Evolutionary conservation across 2,888 invertebrate species (phyloP).

Genomic region (Cheilosia vernalis): DNA sequence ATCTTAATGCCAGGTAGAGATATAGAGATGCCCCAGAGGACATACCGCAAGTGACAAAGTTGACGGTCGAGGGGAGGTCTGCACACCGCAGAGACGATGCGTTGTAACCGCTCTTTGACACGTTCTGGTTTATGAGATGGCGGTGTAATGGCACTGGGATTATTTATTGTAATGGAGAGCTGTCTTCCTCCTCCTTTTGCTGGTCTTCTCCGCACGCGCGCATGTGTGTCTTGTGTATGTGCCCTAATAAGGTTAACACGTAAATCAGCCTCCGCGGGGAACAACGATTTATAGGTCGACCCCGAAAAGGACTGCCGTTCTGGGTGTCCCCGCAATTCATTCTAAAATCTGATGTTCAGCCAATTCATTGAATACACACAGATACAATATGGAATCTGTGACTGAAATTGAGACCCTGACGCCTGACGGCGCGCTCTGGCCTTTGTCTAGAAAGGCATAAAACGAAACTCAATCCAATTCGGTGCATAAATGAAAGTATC

Average conservation of each 20-base stretch:
- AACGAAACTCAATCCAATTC: constrained; percentile 69
- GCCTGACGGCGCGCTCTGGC: constrained; percentile 25
- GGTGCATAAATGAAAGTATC: constrained; percentile 57
- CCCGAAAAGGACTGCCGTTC: constrained; percentile 48
- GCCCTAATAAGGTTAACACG: constrained; percentile 64
- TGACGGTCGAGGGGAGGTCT: constrained; percentile 46
- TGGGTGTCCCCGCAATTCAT: constrained; percentile 34
- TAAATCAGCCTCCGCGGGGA: constrained; percentile 65
- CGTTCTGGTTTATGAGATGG: constrained; percentile 72
- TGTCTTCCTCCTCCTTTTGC: constrained; percentile 5
- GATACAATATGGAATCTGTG: background rate
- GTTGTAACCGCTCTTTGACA: constrained; percentile 70
- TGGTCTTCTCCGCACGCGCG: background rate
- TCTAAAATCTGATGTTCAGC: constrained; percentile 54
- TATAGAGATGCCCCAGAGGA: constrained; percentile 14
- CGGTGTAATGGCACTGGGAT: constrained; percentile 70
- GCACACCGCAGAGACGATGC: constrained; percentile 37
- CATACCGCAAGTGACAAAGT: constrained; percentile 55
- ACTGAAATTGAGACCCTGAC: constrained; percentile 43
- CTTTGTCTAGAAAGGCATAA: constrained; percentile 65
- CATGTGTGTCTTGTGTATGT: constrained; percentile 26
- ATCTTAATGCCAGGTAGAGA: constrained; percentile 63
- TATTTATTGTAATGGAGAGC: constrained; percentile 75
- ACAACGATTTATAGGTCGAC: constrained; percentile 68
- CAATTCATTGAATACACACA: constrained; percentile 53